Conservation (phyloP, 2,797 vertebrate genomes). For the Neopelma chrysocephalum region DNA sequence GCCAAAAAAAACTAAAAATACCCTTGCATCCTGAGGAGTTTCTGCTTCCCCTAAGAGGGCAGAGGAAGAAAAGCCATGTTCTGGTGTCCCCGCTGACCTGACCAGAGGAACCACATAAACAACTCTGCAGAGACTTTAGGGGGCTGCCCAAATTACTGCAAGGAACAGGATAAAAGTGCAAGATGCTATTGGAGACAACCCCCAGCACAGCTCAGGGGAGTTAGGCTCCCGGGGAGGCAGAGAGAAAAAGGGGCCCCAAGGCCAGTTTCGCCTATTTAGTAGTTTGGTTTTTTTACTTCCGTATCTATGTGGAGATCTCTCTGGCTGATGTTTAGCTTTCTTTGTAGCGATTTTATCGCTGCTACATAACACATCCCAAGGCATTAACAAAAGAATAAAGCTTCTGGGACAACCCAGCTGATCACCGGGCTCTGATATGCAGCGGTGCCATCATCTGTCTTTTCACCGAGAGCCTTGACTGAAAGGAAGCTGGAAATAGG, state of each 20-base stretch:
- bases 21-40: not conserved
- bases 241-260: not conserved
- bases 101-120: not conserved
- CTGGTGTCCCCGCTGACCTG: fast-evolving
- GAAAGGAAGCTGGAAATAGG: slow-evolving; percentile 77
- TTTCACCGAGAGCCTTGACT: slow-evolving; percentile 69
- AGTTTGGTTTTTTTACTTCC: not conserved
- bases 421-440: slow-evolving; percentile 72
- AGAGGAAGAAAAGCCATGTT: not conserved
- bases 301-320: slow-evolving; percentile 29
- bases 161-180: not conserved
- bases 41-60: not conserved
- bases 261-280: not conserved
- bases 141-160: not conserved
- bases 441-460: slow-evolving; percentile 65
- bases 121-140: not conserved
- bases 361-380: slow-evolving; percentile 65
- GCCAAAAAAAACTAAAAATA: not conserved
- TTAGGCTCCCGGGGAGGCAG: fast-evolving
- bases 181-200: not conserved
- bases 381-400: slow-evolving; percentile 73
- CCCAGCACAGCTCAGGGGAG: not conserved
- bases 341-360: slow-evolving; percentile 54
- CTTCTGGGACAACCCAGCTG: slow-evolving; percentile 66
- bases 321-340: slow-evolving; percentile 64